Conservation (phyloP, 92 coral and sea anemone species). For the Epizoanthus scotinus region DNA sequence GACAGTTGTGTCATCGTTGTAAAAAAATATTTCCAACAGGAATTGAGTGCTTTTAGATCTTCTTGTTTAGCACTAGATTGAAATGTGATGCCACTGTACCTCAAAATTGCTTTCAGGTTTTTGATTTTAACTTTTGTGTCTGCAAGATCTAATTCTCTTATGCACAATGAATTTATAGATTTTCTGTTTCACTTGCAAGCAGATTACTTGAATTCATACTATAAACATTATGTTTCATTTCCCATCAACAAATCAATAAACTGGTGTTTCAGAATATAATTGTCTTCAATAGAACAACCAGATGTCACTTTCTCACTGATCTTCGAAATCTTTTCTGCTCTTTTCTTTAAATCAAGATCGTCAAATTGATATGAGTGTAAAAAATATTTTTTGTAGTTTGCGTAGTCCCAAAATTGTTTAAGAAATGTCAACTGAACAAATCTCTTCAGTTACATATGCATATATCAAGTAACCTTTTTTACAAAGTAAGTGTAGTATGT, state of each 20-base stretch:
- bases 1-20: too few species aligned
- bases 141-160: slow-evolving; percentile 8
- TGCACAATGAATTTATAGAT: slow-evolving; percentile 24
- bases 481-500: too few species aligned
- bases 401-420: slow-evolving; percentile 44
- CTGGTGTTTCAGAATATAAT: slow-evolving; percentile 11
- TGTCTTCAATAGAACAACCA: slow-evolving; percentile 21
- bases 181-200: slow-evolving; percentile 17
- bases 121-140: slow-evolving; percentile 28
- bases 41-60: too few species aligned
- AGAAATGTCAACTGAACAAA: slow-evolving; percentile 40
- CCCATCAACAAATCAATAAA: slow-evolving; percentile 3
- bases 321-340: slow-evolving; percentile 31
- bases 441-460: too few species aligned
- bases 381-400: slow-evolving; percentile 1
- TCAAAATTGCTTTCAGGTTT: slow-evolving; percentile 25
- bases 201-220: neutral
- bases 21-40: too few species aligned
- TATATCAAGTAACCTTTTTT: too few species aligned
- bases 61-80: too few species aligned
- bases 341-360: slow-evolving; percentile 38
- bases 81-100: too few species aligned
- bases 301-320: slow-evolving; percentile 10
- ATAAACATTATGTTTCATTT: neutral
- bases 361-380: slow-evolving; percentile 50